These are phyloP conservation scores for Lathronympha strigana DNA, from an alignment of 2,888 invertebrate species.

Conservation along the genomic window DNA sequence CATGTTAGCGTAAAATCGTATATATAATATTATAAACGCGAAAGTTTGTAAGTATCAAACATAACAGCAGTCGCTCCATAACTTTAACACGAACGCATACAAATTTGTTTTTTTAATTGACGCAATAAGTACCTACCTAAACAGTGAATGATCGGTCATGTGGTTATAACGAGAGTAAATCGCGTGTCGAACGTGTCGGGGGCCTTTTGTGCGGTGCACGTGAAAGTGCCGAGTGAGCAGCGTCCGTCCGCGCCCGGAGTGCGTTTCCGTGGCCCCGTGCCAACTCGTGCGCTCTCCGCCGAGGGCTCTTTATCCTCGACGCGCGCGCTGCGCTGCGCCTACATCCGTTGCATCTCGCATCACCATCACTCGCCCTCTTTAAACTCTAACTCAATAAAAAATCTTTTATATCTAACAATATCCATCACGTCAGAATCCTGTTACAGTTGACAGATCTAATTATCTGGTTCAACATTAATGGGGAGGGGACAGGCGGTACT, in stretches of 20 bases:
- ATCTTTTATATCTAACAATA: constrained; percentile 11
- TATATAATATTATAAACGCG: too few species aligned
- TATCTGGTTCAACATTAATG: neutral
- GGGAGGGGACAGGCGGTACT: neutral
- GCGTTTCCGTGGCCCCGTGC: constrained; percentile 24
- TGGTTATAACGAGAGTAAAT: neutral
- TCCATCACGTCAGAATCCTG: constrained; percentile 13
- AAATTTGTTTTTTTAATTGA: too few species aligned
- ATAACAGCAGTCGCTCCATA: too few species aligned
- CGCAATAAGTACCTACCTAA: too few species aligned
- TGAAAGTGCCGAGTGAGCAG: constrained; percentile 17
- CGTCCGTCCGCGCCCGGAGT: constrained; percentile 2
- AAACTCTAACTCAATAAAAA: constrained; percentile 1
- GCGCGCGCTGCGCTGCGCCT: neutral
- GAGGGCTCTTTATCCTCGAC: neutral
- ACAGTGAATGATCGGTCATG: neutral
- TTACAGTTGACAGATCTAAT: constrained; percentile 13
- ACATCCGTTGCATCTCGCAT: neutral
- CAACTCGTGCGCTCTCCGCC: constrained; percentile 11
- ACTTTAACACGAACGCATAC: too few species aligned
- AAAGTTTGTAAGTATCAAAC: too few species aligned
- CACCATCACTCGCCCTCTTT: neutral
- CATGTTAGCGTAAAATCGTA: too few species aligned
- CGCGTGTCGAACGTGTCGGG: constrained; percentile 3
- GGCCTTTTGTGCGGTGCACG: constrained; percentile 8